Conservation (phyloP, 1,140 invertebrate species). For the Penaeus vannamei region DNA sequence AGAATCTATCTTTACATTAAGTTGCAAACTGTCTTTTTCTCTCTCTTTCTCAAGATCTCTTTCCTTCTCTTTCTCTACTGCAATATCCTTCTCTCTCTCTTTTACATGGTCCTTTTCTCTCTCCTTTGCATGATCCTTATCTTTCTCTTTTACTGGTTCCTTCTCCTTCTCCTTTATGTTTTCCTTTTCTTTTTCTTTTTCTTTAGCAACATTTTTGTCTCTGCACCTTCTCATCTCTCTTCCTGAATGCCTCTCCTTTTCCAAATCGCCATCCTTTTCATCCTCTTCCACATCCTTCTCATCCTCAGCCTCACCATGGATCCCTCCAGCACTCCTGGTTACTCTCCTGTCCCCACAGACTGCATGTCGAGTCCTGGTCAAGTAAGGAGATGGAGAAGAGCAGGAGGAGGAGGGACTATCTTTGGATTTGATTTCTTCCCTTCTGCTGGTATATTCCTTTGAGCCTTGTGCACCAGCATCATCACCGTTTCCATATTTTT, state of each 20-base stretch:
- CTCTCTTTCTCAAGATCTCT: not conserved
- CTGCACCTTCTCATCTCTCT: not conserved
- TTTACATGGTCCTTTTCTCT: constrained; percentile 13
- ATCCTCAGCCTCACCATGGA: constrained; percentile 20
- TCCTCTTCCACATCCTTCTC: not conserved
- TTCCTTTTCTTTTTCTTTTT: constrained; percentile 14
- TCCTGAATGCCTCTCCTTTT: not conserved
- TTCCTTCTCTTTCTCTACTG: constrained; percentile 27
- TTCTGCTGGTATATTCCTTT: constrained; percentile 39
- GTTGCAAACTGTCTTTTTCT: not conserved
- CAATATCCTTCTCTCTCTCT: constrained; percentile 10
- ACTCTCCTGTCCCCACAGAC: constrained; percentile 43
- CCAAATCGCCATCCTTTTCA: not conserved
- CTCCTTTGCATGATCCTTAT: constrained; percentile 7
- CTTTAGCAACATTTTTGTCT: not conserved
- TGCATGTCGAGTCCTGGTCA: constrained; percentile 26
- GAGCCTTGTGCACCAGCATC: not conserved
- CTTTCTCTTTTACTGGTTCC: constrained; percentile 19
- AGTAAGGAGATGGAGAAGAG: no score
- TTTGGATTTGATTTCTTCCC: constrained; percentile 42
- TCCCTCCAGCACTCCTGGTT: constrained; percentile 46
- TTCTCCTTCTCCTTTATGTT: constrained; percentile 21
- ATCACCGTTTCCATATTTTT: constrained; percentile 42
- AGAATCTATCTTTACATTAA: not conserved
- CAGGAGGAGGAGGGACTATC: not conserved